Conservation (phyloP, 2,113 vertebrate species). For the Tursiops truncatus region DNA sequence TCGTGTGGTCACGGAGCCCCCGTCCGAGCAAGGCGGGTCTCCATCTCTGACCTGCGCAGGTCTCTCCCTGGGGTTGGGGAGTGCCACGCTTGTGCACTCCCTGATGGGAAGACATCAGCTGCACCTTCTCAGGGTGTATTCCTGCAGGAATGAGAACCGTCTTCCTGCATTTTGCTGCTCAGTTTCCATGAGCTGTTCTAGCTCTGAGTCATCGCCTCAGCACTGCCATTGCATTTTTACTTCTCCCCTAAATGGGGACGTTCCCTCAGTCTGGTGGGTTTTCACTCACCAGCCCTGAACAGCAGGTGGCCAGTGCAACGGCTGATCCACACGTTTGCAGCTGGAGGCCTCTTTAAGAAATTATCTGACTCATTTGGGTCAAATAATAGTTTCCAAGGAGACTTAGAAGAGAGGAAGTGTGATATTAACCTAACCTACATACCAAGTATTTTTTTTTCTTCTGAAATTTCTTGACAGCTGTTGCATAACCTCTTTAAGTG, state of each 20-base stretch:
- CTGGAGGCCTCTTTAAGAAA: slow-evolving; percentile 68
- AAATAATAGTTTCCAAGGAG: slow-evolving; percentile 66
- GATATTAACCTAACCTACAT: slow-evolving; percentile 78
- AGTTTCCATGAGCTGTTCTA: neutral
- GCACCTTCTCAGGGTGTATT: neutral
- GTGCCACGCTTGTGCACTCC: neutral
- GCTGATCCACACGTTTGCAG: neutral
- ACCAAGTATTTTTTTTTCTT: slow-evolving; percentile 72
- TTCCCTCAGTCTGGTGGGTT: neutral
- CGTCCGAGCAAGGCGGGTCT: neutral
- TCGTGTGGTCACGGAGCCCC: accelerated
- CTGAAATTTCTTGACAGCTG: slow-evolving; percentile 72
- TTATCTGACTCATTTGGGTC: slow-evolving; percentile 42
- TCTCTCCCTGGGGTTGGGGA: neutral
- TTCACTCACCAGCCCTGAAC: neutral
- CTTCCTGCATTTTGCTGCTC: neutral
- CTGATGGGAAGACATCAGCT: neutral
- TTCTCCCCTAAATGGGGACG: neutral
- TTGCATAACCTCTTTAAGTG: slow-evolving; percentile 67
- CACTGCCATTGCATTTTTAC: neutral
- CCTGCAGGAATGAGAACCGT: neutral
- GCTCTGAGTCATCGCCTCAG: neutral
- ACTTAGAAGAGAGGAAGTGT: slow-evolving; percentile 70
- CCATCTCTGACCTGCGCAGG: neutral
- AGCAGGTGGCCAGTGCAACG: neutral